Evolutionary conservation across 1,140 invertebrate genomes (phyloP).

Genomic region (Drosophila mayri): DNA sequence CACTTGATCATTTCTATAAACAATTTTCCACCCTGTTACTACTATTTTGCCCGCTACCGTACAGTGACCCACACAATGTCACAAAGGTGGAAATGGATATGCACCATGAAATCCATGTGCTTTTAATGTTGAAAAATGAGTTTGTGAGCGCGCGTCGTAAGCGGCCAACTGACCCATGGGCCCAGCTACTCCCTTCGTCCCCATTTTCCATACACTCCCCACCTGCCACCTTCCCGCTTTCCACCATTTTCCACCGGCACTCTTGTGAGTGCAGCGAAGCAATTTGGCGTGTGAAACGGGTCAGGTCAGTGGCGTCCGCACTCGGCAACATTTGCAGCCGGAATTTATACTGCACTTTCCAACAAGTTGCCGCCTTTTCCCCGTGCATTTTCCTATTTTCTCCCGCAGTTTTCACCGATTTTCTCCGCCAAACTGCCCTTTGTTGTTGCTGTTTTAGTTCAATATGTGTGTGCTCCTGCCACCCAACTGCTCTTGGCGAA

Average conservation of each 20-base stretch:
- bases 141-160: constrained; percentile 72
- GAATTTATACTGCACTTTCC: constrained; percentile 73
- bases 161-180: constrained; percentile 39
- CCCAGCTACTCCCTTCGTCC: neutral
- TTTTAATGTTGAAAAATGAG: constrained; percentile 82
- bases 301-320: constrained; percentile 64
- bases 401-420: constrained; percentile 6
- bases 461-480: constrained; percentile 64
- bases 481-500: constrained; percentile 58
- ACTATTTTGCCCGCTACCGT: neutral
- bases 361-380: constrained; percentile 50
- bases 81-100: constrained; percentile 70
- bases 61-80: constrained; percentile 22
- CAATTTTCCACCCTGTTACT: neutral
- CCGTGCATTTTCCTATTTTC: constrained; percentile 13
- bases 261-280: constrained; percentile 77
- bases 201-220: neutral
- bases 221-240: neutral
- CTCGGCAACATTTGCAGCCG: constrained; percentile 41
- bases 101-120: constrained; percentile 76
- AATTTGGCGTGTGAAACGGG: constrained; percentile 82
- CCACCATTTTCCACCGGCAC: neutral
- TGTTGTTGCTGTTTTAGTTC: constrained; percentile 67
- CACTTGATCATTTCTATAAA: rapidly evolving
- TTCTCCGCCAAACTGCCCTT: constrained; percentile 8